Evolutionary conservation across 2,888 invertebrate species (phyloP).

Genomic region (Alsophila aescularia): DNA sequence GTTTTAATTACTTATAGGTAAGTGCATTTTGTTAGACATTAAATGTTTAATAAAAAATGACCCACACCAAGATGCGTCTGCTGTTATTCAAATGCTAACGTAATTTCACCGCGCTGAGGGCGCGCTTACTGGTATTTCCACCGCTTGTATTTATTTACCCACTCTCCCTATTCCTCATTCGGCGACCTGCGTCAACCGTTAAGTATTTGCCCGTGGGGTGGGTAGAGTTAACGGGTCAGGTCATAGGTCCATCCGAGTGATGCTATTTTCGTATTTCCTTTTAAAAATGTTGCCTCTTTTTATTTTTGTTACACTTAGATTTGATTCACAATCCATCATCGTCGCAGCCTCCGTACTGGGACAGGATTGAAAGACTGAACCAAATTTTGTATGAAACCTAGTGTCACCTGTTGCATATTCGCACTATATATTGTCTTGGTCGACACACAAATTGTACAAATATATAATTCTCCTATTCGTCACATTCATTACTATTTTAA

Average conservation of each 20-base stretch:
- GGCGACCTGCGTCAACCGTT: constrained; percentile 35
- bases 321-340: neutral
- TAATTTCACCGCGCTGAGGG: neutral
- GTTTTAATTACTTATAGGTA: too few species aligned
- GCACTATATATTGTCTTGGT: too few species aligned
- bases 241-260: constrained; percentile 20
- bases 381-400: too few species aligned
- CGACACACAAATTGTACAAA: too few species aligned
- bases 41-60: too few species aligned
- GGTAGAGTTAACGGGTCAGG: constrained; percentile 32
- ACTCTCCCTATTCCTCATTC: constrained; percentile 25
- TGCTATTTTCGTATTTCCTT: constrained; percentile 1
- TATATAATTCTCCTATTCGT: too few species aligned
- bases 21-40: too few species aligned
- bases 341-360: too few species aligned
- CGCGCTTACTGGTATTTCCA: constrained; percentile 20
- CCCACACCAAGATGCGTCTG: neutral
- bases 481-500: too few species aligned
- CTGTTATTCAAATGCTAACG: neutral
- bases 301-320: neutral
- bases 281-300: neutral
- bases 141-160: constrained; percentile 27
- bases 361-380: too few species aligned
- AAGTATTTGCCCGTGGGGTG: constrained; percentile 36
- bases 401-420: too few species aligned